phyloP scores from a whole-genome alignment of 2,113 vertebrate species.

The Oceanites oceanicus region DNA sequence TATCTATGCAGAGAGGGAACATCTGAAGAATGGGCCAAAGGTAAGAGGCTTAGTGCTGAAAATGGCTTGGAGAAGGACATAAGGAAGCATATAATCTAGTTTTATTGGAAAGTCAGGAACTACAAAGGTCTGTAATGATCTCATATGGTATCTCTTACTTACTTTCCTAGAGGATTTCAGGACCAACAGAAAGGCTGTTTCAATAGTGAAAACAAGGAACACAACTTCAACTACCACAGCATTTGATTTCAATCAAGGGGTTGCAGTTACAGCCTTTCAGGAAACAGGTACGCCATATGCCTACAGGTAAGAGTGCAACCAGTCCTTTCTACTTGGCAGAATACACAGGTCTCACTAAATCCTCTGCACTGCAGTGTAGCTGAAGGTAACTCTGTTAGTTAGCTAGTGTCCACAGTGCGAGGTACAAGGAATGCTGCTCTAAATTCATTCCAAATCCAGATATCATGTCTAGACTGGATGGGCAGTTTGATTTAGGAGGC shows the following conservation, averaged over 20 bases:
- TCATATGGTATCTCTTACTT: background rate
- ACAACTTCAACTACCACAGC: background rate
- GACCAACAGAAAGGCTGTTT: background rate
- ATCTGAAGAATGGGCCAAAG: background rate
- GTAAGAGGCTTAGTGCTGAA: background rate
- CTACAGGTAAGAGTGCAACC: background rate
- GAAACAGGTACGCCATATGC: background rate
- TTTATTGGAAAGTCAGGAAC: background rate
- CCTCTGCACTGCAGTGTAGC: accelerated
- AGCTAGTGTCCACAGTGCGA: background rate
- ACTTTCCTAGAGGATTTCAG: background rate
- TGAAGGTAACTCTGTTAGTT: background rate
- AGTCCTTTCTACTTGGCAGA: background rate
- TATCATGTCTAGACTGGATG: background rate
- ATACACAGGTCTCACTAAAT: background rate
- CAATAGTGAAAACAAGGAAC: background rate
- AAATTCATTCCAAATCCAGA: background rate
- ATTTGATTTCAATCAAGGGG: background rate
- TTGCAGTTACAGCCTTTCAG: background rate
- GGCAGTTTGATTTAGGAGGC: background rate
- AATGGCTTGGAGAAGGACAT: background rate
- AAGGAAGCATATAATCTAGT: background rate
- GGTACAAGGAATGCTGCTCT: background rate
- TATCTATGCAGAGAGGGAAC: background rate
- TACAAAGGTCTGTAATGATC: background rate